Base-by-base conservation (phyloP, 2,113 vertebrate species). In the Pterocles gutturalis region DNA sequence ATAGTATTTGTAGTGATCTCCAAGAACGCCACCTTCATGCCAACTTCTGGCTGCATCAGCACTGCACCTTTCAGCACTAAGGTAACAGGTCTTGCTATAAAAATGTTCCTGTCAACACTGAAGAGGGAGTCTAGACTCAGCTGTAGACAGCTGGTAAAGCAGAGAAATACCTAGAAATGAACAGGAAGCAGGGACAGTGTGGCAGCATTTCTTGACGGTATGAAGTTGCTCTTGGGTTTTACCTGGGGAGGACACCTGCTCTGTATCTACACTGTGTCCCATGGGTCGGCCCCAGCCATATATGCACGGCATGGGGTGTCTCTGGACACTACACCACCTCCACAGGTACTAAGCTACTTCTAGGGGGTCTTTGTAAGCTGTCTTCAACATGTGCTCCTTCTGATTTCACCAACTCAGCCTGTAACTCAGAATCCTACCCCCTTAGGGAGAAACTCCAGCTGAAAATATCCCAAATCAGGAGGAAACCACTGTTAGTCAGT, bases 281-380 rank as follows among this genome's bases (percentile, higher is more conserved):
- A 7, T 18, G 34, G 28, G n/a, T 46, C 53, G 87, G 62, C 24
- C 57, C 36, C 15, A 58, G 62, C 26, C 65, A 31, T 0, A 0
- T 7, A 11, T 5, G 17, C 8, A 1, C 31, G 38, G 19, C 58
- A 26, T 0, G 1, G 33, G 8, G 1, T 48, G 3, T 53, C 22
- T 81, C 13, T 38, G 69, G 34, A 48, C 17, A 16, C 22, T 28
- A 2, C 20, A 51, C 10, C 9, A 51, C 15, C 18, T 43, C 92
- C 48, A 46, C 13, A 9, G 66, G n/a, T 18, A n/a, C n/a, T 64
- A 14, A 64, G 19, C 34, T 81, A 4, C 36, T 87, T 78, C 18
- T 43, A 51, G 57, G 34, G 29, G 5, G 4, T 41, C 41, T 82
- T 28, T 18, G 5, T 46, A 49, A 73, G 20, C n/a, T 1, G 0